Conservation (phyloP, 2,888 invertebrate genomes). For the Epirrhoe tristata region DNA sequence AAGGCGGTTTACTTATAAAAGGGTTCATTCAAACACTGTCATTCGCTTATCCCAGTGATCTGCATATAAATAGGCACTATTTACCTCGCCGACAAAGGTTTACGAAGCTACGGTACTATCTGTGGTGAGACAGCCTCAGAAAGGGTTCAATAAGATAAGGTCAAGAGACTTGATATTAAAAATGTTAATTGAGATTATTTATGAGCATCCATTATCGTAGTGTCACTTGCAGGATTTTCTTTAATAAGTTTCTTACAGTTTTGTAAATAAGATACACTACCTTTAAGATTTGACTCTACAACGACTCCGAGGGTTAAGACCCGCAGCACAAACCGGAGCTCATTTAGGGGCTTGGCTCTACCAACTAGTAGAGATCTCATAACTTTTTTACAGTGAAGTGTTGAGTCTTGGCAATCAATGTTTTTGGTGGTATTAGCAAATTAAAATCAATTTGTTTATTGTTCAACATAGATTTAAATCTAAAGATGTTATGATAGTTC, state of each 20-base stretch:
- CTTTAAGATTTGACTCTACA: too few relatives aligned
- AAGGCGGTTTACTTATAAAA: conserved; percentile 20
- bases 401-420: too few relatives aligned
- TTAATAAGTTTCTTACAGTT: neutral
- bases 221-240: conserved; percentile 17
- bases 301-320: too few relatives aligned
- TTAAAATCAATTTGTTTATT: too few relatives aligned
- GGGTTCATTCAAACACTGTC: conserved; percentile 28
- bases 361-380: too few relatives aligned
- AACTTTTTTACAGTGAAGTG: too few relatives aligned
- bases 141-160: conserved; percentile 33
- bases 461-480: too few relatives aligned
- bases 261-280: neutral
- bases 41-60: conserved; percentile 54
- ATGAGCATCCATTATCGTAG: conserved; percentile 20
- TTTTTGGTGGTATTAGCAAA: too few relatives aligned
- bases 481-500: too few relatives aligned
- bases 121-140: conserved; percentile 22
- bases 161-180: conserved; percentile 23
- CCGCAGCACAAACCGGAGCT: too few relatives aligned
- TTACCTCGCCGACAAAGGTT: conserved; percentile 25
- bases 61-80: conserved; percentile 50
- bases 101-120: conserved; percentile 20
- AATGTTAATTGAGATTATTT: conserved; percentile 30
- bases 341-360: too few relatives aligned